Evolutionary conservation across 2,797 vertebrate species (phyloP), one percentile per base, ranked within the genome.

Genomic region (Nannoperca australis): DNA sequence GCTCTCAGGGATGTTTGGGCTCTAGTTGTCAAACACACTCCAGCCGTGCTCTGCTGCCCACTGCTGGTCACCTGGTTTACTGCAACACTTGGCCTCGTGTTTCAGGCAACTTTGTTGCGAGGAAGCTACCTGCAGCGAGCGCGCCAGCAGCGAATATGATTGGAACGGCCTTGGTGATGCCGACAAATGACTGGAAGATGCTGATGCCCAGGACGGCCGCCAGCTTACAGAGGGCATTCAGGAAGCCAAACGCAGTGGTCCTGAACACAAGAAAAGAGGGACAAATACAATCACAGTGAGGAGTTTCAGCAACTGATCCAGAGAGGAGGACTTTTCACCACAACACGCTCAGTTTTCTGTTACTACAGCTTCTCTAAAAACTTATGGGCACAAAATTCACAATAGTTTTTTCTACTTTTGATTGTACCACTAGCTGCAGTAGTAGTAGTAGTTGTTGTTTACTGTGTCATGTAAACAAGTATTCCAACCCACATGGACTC

Each of bases 101-200:
- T 91, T 99, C 98, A 0, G 98, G 98, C 82, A 99, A 92, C 93
- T 98, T 98, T 47, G 97, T 93, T 2, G 98, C 97, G 63, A 99
- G 93, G 93, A 97, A 98, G 89, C 98, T 98, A 86, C 98, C 98
- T 0, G 96, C 94, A 0, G 97, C 97, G 4, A 99, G 95, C 0
- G 98, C 97, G 0, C 96, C 96, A 0, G 97, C 98, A 0, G 98
- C 98, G 4, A 99, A 95, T 15, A 99, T 76, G 93, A 99, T 99
- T 83, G 98, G 97, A 60, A 98, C 95, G 0, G 98, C 97, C 92
- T 99, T 98, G 83, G 97, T 98, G 94, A 99, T 96, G 69, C 97
- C 98, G 24, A 99, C 98, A 2, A 99, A 98, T 1, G 98, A 99
- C 2, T 97, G 97, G 95, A 99, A 99, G 94, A 98, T 99, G 94